A percentile compares a stretch with the other conserved stretches of the same genome.
Conservation (phyloP, 2,797 vertebrate species). For the Podarcis siculus region DNA sequence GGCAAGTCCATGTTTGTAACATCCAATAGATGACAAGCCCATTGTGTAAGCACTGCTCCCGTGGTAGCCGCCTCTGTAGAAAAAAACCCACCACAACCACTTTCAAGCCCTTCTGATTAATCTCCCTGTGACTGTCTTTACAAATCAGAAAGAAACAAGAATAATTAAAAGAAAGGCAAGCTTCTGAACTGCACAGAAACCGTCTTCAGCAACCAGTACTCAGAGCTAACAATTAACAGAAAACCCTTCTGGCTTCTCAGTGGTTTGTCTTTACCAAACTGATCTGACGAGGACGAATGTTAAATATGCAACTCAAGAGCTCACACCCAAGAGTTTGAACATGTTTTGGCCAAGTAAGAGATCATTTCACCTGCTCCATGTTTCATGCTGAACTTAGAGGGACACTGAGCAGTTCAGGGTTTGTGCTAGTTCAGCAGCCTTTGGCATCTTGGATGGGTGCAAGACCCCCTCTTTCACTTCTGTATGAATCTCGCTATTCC, state of each 20-base stretch:
- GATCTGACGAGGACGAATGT: too few relatives aligned
- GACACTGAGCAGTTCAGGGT: not conserved
- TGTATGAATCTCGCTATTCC: not conserved
- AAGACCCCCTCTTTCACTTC: not conserved
- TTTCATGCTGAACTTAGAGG: not conserved
- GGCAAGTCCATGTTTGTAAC: conserved; percentile 84
- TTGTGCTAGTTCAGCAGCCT: not conserved
- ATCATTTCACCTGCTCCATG: not conserved
- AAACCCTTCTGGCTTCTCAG: not conserved
- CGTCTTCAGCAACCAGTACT: not conserved
- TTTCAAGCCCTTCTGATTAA: conserved; percentile 26
- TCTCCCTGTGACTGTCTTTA: not conserved
- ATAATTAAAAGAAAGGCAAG: not conserved
- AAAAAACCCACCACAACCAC: conserved; percentile 39
- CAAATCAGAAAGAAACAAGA: conserved; percentile 5
- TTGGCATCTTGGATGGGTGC: not conserved
- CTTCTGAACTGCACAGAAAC: not conserved
- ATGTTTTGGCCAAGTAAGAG: not conserved
- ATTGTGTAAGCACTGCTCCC: conserved; percentile 85
- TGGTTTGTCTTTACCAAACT: not conserved
- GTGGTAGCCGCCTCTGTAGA: conserved; percentile 90
- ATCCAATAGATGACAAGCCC: conserved; percentile 83
- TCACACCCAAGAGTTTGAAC: not conserved
- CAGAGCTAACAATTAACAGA: not conserved
- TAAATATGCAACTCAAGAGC: not conserved